phyloP scores from a whole-genome alignment of 2,888 invertebrate species.

The Metacarcinus magister region DNA sequence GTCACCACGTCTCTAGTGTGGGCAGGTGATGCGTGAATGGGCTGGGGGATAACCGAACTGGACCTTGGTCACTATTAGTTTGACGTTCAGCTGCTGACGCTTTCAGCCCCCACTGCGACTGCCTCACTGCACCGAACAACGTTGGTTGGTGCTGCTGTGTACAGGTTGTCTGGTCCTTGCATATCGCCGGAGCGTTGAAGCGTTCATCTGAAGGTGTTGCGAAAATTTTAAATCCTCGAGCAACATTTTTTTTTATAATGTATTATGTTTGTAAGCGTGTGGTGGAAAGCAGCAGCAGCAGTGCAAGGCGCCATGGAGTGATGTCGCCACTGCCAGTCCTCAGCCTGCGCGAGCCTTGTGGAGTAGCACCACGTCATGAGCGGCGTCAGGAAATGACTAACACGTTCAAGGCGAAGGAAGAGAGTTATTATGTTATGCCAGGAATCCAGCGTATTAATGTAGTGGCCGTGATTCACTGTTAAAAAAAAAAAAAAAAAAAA shows the following conservation, averaged over 20 bases:
- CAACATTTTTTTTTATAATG: neutral
- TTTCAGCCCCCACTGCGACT: neutral
- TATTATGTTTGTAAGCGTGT: neutral
- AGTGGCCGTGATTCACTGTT: neutral
- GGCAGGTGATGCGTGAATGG: neutral
- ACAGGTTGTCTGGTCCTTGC: neutral
- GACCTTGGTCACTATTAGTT: neutral
- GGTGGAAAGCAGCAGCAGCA: neutral
- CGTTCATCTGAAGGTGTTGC: neutral
- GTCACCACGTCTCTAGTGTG: neutral
- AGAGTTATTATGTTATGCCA: constrained; percentile 12
- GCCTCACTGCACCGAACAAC: neutral
- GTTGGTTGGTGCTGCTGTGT: neutral
- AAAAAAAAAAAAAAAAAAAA: too few species aligned
- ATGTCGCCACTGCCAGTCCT: neutral
- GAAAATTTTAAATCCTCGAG: neutral
- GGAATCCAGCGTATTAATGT: constrained; percentile 32
- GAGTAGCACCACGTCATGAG: neutral
- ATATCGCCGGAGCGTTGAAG: neutral
- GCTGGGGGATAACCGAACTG: neutral
- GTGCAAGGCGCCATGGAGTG: neutral
- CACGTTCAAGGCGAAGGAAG: constrained; percentile 16
- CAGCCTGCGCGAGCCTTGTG: neutral
- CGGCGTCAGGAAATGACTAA: constrained; percentile 7
- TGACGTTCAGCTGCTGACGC: neutral